Conservation (phyloP, 2,113 vertebrate genomes). For the Urocolius indicus region DNA sequence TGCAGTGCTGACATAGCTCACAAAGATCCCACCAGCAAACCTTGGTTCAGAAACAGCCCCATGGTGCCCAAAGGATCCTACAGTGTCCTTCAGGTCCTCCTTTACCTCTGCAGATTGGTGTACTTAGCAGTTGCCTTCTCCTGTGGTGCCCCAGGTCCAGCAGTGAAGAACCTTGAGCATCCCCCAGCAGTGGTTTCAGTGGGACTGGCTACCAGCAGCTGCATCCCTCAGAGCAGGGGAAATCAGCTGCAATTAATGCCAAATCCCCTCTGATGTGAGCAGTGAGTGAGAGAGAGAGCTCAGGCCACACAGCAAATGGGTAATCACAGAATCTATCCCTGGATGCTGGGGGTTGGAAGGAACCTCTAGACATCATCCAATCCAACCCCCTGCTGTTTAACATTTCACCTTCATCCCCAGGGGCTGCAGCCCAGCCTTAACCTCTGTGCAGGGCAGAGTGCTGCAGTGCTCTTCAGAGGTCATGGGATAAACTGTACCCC, state of each 20-base stretch:
- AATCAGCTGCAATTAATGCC: background rate
- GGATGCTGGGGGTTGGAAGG: background rate
- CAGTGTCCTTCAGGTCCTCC: background rate
- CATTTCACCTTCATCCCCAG: background rate
- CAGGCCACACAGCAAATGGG: background rate
- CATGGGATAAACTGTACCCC: accelerated
- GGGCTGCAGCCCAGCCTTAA: background rate
- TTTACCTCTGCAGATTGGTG: background rate
- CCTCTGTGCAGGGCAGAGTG: background rate
- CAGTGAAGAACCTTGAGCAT: accelerated
- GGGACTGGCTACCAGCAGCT: background rate
- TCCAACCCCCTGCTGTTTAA: background rate
- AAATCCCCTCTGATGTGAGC: background rate
- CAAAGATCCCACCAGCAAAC: background rate
- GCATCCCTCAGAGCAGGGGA: background rate
- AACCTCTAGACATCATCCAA: no score
- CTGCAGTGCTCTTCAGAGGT: background rate
- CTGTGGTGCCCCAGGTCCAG: background rate
- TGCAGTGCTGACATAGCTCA: background rate
- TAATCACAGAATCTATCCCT: no score
- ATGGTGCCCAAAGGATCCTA: accelerated
- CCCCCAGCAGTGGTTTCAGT: background rate
- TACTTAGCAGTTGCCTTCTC: background rate
- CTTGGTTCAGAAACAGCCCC: background rate
- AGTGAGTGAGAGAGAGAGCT: background rate